phyloP scores from a whole-genome alignment of 2,797 vertebrate genomes.

The Cynopterus sphinx region DNA sequence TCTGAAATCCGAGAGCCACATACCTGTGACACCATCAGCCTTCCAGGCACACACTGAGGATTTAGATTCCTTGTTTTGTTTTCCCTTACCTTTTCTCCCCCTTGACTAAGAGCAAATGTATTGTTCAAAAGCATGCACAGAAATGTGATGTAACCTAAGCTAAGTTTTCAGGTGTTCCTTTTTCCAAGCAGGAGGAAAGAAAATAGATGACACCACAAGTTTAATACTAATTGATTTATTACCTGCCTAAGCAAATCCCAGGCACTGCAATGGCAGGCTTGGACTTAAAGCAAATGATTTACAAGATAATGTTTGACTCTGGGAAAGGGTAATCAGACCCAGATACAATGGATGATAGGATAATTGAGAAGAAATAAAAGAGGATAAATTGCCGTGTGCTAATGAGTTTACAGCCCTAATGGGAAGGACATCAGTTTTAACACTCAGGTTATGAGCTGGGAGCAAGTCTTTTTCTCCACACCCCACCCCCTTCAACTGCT shows the following conservation, averaged over 20 bases:
- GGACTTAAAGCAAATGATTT: constrained; percentile 91
- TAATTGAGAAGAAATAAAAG: constrained; percentile 92
- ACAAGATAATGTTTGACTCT: constrained; percentile 92
- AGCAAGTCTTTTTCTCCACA: constrained; percentile 78
- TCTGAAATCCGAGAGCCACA: constrained; percentile 47
- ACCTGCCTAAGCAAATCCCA: constrained; percentile 88
- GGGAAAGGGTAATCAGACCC: constrained; percentile 90
- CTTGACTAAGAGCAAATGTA: not conserved
- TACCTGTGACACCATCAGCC: constrained; percentile 16
- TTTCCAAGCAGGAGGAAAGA: constrained; percentile 81
- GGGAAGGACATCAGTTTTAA: constrained; percentile 90
- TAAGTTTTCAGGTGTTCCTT: constrained; percentile 82
- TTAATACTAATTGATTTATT: constrained; percentile 92
- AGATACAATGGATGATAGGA: constrained; percentile 91
- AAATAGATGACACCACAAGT: constrained; percentile 88
- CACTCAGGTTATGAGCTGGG: constrained; percentile 87
- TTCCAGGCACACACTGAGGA: not conserved
- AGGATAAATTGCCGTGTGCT: constrained; percentile 91
- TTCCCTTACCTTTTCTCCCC: not conserved
- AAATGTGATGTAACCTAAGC: constrained; percentile 70
- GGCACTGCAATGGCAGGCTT: constrained; percentile 84
- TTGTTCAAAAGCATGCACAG: constrained; percentile 44
- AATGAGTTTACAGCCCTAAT: constrained; percentile 91
- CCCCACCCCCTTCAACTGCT: constrained; percentile 78
- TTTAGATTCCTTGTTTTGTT: not conserved